phyloP scores from a whole-genome alignment of 2,888 invertebrate genomes.

The Epistrophella euchroma region DNA sequence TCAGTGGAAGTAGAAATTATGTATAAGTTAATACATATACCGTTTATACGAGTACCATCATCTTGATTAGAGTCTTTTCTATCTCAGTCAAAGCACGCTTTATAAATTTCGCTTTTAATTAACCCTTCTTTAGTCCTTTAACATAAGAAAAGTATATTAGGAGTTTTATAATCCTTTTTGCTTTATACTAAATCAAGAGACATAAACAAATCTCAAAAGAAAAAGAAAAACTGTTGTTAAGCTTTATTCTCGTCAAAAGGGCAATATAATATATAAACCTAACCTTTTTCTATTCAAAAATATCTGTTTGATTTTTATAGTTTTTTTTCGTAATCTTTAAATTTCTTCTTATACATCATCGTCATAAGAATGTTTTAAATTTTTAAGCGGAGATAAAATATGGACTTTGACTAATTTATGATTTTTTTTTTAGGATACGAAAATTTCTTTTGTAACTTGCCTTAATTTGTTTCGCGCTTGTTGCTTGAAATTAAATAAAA shows the following conservation, averaged over 20 bases:
- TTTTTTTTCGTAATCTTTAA: not conserved
- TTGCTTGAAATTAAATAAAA: not conserved
- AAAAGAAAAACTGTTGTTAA: not conserved
- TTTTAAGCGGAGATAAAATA: not conserved
- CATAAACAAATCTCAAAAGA: constrained; percentile 22
- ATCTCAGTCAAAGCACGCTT: constrained; percentile 13
- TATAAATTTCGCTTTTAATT: constrained; percentile 43
- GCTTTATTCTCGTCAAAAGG: not conserved
- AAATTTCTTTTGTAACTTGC: not conserved
- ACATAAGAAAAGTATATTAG: constrained; percentile 56
- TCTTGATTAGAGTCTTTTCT: constrained; percentile 25
- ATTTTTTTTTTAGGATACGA: not conserved
- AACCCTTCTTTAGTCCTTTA: constrained; percentile 52
- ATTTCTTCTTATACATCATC: not conserved
- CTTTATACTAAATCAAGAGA: constrained; percentile 24
- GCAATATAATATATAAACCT: not conserved
- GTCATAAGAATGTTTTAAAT: not conserved
- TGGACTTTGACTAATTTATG: constrained; percentile 19
- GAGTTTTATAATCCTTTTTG: constrained; percentile 48
- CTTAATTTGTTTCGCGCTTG: not conserved
- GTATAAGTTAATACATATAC: too few species aligned
- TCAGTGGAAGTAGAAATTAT: too few species aligned
- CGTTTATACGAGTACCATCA: not conserved
- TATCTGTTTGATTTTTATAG: not conserved
- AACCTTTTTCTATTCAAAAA: not conserved